Conservation (phyloP, 2,797 vertebrate genomes). For the Girardinus metallicus region DNA sequence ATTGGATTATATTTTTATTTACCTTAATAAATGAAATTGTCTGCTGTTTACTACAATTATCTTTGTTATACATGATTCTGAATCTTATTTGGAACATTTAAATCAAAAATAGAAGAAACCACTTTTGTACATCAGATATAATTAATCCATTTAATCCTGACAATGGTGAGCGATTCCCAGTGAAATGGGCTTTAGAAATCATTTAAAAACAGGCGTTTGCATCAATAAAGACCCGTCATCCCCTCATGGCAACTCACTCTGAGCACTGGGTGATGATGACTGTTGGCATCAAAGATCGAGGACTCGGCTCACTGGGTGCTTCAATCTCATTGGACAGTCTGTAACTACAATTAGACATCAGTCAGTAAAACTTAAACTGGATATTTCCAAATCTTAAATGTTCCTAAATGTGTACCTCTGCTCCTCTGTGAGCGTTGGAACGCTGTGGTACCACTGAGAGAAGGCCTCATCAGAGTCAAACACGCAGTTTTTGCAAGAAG, state of each 20-base stretch:
- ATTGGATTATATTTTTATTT: neutral
- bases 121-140: neutral
- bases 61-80: neutral
- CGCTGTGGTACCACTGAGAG: conserved; percentile 85
- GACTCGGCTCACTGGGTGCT: conserved; percentile 76
- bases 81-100: neutral
- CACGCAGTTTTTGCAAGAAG: conserved; percentile 87
- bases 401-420: conserved; percentile 78
- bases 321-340: conserved; percentile 89
- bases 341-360: conserved; percentile 77
- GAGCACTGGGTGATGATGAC: conserved; percentile 90
- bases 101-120: neutral
- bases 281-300: conserved; percentile 78
- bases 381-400: neutral
- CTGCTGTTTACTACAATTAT: neutral
- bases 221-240: neutral
- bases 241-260: conserved; percentile 78
- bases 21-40: neutral
- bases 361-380: neutral
- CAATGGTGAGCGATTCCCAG: neutral
- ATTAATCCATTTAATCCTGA: neutral
- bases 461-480: conserved; percentile 81
- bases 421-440: conserved; percentile 82
- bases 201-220: neutral
- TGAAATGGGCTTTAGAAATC: neutral